Conservation (phyloP, 2,797 vertebrate species). For the Xiphophorus birchmanni region DNA sequence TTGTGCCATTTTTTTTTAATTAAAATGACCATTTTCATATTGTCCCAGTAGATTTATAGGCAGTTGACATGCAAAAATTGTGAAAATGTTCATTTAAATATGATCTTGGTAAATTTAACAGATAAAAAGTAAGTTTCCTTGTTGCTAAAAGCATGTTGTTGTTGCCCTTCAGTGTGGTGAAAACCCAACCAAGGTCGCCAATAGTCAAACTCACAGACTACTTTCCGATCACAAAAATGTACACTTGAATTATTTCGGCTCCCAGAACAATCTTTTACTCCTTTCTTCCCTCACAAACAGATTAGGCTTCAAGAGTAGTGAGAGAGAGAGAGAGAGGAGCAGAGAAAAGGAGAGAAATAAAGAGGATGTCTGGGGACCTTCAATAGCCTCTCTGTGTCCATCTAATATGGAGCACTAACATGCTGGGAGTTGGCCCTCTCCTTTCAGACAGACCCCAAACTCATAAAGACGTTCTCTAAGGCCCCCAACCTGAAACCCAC, state of each 20-base stretch:
- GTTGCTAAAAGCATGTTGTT: neutral
- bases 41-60: neutral
- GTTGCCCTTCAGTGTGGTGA: conserved; percentile 7
- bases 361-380: conserved; percentile 73
- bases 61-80: neutral
- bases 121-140: conserved; percentile 4
- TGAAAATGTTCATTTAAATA: neutral
- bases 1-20: neutral
- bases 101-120: neutral
- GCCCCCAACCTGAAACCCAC: conserved; percentile 79
- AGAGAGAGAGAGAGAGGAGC: conserved; percentile 31
- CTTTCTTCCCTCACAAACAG: conserved; percentile 59
- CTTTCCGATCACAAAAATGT: conserved; percentile 58
- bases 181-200: conserved; percentile 13
- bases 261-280: conserved; percentile 50
- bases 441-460: conserved; percentile 79
- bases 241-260: conserved; percentile 53
- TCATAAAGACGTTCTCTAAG: conserved; percentile 81
- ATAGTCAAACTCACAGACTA: conserved; percentile 38
- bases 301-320: conserved; percentile 59
- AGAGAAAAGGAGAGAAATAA: conserved; percentile 68
- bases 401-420: conserved; percentile 80
- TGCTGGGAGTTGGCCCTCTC: conserved; percentile 82
- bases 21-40: neutral
- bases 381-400: conserved; percentile 82